These are phyloP conservation scores for Hyppa rectilinea DNA, from an alignment of 2,888 invertebrate genomes.

Conservation along the genomic window DNA sequence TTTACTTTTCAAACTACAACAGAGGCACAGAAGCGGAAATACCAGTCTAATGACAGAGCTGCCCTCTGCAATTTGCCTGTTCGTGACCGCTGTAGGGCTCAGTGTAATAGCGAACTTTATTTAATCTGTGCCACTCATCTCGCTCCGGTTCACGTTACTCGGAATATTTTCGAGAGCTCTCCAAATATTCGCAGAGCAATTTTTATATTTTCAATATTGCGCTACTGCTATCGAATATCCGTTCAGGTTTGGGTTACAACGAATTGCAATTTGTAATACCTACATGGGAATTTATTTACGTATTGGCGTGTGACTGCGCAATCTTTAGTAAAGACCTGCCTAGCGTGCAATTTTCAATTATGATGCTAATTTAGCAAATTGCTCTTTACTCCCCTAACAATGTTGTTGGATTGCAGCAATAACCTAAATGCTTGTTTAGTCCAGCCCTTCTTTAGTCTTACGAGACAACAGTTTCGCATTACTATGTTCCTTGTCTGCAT, in stretches of 20 bases:
- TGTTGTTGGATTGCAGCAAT: constrained; percentile 18
- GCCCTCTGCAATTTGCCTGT: constrained; percentile 72
- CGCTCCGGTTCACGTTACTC: constrained; percentile 49
- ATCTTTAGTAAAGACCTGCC: constrained; percentile 26
- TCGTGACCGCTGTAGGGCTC: constrained; percentile 76
- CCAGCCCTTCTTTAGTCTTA: background rate
- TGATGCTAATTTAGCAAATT: constrained; percentile 52
- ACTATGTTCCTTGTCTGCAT: background rate
- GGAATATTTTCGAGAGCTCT: constrained; percentile 52
- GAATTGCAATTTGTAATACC: constrained; percentile 45
- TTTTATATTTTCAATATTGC: constrained; percentile 36
- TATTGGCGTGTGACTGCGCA: constrained; percentile 42
- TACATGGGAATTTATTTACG: constrained; percentile 37
- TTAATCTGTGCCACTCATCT: constrained; percentile 64
- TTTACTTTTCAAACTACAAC: constrained; percentile 55
- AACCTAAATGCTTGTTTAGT: constrained; percentile 14
- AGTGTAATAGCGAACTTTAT: constrained; percentile 61
- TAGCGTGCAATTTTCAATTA: constrained; percentile 54
- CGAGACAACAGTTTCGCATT: background rate
- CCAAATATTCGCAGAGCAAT: constrained; percentile 52
- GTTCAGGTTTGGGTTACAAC: constrained; percentile 9
- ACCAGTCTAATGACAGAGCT: constrained; percentile 74
- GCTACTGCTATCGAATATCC: constrained; percentile 39
- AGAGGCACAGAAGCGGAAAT: constrained; percentile 75
- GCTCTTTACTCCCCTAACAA: constrained; percentile 19